Evolutionary conservation across 2,113 vertebrate genomes (phyloP).

Genomic region (Cinclus cinclus): DNA sequence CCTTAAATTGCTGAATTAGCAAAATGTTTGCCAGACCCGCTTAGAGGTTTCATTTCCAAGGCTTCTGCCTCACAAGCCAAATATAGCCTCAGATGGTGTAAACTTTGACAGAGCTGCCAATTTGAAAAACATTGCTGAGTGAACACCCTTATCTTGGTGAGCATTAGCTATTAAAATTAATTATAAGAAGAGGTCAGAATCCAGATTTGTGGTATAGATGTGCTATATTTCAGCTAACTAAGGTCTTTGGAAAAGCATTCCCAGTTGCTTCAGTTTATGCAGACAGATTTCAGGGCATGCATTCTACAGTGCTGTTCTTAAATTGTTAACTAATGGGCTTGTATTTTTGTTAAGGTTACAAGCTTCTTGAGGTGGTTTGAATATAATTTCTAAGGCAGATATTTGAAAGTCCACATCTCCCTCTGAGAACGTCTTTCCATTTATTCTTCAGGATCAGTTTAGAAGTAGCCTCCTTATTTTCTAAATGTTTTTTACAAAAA

Average conservation of each 20-base stretch:
- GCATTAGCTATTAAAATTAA: neutral
- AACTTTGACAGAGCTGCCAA: neutral
- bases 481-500: neutral
- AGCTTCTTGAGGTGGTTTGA: neutral
- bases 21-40: neutral
- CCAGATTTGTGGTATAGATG: neutral
- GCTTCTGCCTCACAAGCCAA: neutral
- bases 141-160: neutral
- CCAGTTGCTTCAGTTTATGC: neutral
- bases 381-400: neutral
- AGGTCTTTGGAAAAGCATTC: neutral
- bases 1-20: neutral
- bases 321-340: neutral
- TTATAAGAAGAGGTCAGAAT: neutral
- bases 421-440: neutral
- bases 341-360: neutral
- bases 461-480: neutral
- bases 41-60: neutral
- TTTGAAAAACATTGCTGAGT: neutral
- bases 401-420: rapidly evolving
- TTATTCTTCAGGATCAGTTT: neutral
- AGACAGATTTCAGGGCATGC: neutral
- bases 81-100: rapidly evolving
- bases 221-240: neutral
- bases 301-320: neutral